phyloP scores from a whole-genome alignment of 2,797 vertebrate species.

The Echiichthys vipera region DNA sequence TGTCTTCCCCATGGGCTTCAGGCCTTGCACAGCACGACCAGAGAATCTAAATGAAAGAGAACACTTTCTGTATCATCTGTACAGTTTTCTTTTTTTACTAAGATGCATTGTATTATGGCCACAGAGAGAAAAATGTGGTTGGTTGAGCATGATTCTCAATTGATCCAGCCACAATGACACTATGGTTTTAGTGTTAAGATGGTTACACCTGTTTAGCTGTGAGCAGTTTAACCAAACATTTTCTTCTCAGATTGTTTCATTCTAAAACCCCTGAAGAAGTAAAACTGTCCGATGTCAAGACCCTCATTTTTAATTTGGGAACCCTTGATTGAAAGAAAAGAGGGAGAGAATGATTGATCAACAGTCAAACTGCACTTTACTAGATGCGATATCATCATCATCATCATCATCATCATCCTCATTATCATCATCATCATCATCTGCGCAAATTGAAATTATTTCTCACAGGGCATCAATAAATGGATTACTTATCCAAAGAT shows the following conservation, averaged over 20 bases:
- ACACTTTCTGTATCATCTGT: slow-evolving; percentile 9
- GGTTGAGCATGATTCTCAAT: neutral
- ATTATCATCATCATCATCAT: slow-evolving; percentile 31
- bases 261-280: neutral
- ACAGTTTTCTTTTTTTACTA: slow-evolving; percentile 5
- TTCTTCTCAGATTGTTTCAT: neutral
- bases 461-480: slow-evolving; percentile 31
- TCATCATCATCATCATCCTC: slow-evolving; percentile 9
- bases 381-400: slow-evolving; percentile 37
- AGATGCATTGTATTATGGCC: neutral
- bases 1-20: slow-evolving; percentile 27
- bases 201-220: too few species aligned
- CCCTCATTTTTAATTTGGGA: too few species aligned
- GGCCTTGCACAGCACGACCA: slow-evolving; percentile 24
- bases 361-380: slow-evolving; percentile 22
- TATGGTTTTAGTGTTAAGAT: neutral
- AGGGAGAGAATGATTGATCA: slow-evolving; percentile 12
- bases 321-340: too few species aligned
- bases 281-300: neutral
- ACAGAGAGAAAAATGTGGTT: neutral
- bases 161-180: slow-evolving; percentile 16
- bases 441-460: slow-evolving; percentile 34
- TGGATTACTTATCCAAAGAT: slow-evolving; percentile 40
- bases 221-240: too few species aligned
- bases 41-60: slow-evolving; percentile 13